Evolutionary conservation across 37 sponge, comb jelly and placozoan species (phyloP).

Genomic region (Amphimedon queenslandica): DNA sequence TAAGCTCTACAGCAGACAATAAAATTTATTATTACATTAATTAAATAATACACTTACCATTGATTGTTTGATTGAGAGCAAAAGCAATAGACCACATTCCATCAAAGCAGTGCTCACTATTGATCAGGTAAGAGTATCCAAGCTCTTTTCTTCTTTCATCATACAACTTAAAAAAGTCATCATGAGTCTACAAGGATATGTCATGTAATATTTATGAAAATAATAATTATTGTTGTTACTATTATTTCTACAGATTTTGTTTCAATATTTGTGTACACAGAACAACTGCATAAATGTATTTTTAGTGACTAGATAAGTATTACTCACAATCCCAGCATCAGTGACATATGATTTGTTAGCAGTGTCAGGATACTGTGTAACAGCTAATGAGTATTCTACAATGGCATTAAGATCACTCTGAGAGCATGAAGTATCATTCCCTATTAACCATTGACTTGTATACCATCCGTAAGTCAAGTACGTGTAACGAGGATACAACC

Average conservation of each 20-base stretch:
- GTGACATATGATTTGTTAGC: background rate
- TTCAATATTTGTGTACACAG: too few relatives aligned
- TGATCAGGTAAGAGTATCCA: background rate
- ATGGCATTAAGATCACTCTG: background rate
- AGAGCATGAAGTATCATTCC: background rate
- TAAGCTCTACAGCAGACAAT: background rate
- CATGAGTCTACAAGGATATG: background rate
- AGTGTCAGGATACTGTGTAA: slow-evolving; percentile 36
- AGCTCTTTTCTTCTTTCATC: background rate
- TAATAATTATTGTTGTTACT: too few relatives aligned
- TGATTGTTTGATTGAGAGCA: slow-evolving; percentile 35
- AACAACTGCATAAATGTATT: too few relatives aligned
- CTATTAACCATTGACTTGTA: slow-evolving; percentile 4
- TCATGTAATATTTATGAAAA: too few relatives aligned
- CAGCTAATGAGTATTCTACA: slow-evolving; percentile 17
- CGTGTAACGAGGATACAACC: slow-evolving; percentile 31
- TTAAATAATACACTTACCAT: slow-evolving; percentile 1
- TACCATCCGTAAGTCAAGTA: slow-evolving; percentile 53
- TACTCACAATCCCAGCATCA: slow-evolving; percentile 27
- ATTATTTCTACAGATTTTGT: too few relatives aligned
- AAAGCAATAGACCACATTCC: slow-evolving; percentile 47
- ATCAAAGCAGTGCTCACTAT: slow-evolving; percentile 49
- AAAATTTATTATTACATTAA: background rate
- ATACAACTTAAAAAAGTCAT: background rate
- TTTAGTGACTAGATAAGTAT: too few relatives aligned